Evolutionary conservation across 2,113 vertebrate genomes (phyloP).

Genomic region (Erpornis zantholeuca): DNA sequence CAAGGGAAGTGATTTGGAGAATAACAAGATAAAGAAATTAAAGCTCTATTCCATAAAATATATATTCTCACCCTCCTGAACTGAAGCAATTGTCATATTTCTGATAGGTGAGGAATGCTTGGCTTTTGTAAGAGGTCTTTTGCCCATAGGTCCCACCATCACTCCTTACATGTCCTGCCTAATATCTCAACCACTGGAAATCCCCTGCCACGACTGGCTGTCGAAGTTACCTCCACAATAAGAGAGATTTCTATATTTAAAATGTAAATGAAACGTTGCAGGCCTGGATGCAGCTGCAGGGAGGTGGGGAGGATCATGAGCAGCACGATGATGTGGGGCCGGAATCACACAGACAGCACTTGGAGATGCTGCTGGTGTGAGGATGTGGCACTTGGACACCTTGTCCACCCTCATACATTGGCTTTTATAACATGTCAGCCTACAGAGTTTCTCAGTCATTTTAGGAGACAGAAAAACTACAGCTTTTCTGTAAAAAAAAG

Average conservation of each 20-base stretch:
- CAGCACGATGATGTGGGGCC: accelerated
- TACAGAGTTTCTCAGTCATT: not conserved
- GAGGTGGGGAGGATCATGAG: not conserved
- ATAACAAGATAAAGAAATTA: not conserved
- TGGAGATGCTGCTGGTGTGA: not conserved
- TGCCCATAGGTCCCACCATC: not conserved
- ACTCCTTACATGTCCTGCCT: not conserved
- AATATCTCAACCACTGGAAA: not conserved
- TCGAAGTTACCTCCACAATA: not conserved
- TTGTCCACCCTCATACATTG: accelerated
- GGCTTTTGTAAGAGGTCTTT: not conserved
- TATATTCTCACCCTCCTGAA: not conserved
- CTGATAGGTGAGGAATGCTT: not conserved
- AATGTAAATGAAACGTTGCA: not conserved
- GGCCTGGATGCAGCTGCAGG: not conserved
- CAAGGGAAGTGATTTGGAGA: not conserved
- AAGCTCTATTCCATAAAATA: not conserved
- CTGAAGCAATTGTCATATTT: not conserved
- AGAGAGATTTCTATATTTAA: not conserved
- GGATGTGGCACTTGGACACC: not conserved
- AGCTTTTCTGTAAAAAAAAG: too few species aligned
- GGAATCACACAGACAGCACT: not conserved
- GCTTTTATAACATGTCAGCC: not conserved
- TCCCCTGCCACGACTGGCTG: not conserved
- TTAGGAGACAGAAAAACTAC: not conserved